phyloP scores from a whole-genome alignment of 2,888 invertebrate genomes.

The Phytoseiulus persimilis region DNA sequence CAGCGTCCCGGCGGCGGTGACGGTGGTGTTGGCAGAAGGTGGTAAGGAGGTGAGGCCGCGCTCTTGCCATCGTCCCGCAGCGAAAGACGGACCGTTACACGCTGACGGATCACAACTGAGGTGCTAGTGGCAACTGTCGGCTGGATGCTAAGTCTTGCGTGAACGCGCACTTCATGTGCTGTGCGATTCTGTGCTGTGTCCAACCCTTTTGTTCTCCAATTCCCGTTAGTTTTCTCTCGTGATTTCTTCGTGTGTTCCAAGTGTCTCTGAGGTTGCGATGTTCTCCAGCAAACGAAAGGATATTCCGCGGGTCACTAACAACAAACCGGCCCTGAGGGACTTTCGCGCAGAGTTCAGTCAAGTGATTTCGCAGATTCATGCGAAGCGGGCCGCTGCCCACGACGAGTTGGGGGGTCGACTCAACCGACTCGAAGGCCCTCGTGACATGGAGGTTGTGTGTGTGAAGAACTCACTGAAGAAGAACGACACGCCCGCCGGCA shows the following conservation, averaged over 20 bases:
- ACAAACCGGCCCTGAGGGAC: background rate
- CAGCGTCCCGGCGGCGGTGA: background rate
- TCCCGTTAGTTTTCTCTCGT: background rate
- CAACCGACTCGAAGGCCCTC: conserved; percentile 11
- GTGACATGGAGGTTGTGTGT: conserved; percentile 24
- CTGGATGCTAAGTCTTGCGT: background rate
- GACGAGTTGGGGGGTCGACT: conserved; percentile 11
- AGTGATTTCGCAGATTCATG: conserved; percentile 31
- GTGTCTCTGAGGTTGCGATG: background rate
- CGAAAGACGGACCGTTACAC: background rate
- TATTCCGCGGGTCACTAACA: background rate
- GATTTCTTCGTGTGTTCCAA: background rate
- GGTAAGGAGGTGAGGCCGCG: background rate
- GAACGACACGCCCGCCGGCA: conserved; percentile 19
- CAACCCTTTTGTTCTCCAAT: background rate
- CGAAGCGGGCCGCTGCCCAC: background rate
- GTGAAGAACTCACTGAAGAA: conserved; percentile 21
- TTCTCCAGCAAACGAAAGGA: background rate
- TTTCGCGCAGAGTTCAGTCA: conserved; percentile 19
- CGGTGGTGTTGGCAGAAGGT: background rate
- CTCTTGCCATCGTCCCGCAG: background rate
- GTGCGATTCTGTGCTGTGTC: background rate
- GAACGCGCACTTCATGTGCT: background rate
- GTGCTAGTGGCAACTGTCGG: background rate
- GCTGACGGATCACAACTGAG: background rate